A percentile compares a stretch with the other conserved stretches of the same genome.
Conservation (phyloP, 2,797 vertebrate genomes). For the Distichodus sexfasciatus region DNA sequence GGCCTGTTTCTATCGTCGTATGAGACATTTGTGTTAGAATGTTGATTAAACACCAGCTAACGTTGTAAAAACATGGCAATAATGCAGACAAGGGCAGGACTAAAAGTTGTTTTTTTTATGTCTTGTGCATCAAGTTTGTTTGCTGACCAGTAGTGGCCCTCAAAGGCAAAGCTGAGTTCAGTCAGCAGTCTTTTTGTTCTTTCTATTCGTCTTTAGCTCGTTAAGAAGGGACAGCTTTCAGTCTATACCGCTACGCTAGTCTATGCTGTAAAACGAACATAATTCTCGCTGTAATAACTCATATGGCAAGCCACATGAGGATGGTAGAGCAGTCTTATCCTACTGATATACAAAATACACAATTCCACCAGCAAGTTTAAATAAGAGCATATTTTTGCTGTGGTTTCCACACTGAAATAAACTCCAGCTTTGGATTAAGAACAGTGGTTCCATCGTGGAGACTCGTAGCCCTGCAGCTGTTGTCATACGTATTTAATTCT, state of each 20-base stretch:
- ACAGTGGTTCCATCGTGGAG: neutral
- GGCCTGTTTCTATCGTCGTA: neutral
- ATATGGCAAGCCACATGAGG: neutral
- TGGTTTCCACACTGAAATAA: neutral
- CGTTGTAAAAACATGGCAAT: too few species aligned
- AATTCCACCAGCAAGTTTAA: neutral
- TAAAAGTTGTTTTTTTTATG: too few species aligned
- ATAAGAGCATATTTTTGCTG: neutral
- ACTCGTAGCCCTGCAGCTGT: neutral
- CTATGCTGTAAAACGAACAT: neutral
- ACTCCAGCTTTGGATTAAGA: neutral
- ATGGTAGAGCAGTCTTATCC: neutral
- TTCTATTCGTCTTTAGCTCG: neutral
- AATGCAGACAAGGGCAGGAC: too few species aligned
- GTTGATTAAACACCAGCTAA: too few species aligned
- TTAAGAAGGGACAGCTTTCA: neutral
- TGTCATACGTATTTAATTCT: constrained; percentile 8
- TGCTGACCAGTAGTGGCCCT: neutral
- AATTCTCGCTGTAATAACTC: neutral
- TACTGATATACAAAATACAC: neutral
- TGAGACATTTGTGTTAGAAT: too few species aligned
- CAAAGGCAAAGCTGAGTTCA: neutral
- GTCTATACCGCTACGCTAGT: neutral
- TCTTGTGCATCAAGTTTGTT: too few species aligned
- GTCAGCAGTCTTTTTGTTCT: too few species aligned